A percentile compares a stretch with the other conserved stretches of the same genome.
These are phyloP conservation scores for Heteractis magnifica DNA, from an alignment of 92 coral and sea anemone genomes.

Conservation along the genomic window DNA sequence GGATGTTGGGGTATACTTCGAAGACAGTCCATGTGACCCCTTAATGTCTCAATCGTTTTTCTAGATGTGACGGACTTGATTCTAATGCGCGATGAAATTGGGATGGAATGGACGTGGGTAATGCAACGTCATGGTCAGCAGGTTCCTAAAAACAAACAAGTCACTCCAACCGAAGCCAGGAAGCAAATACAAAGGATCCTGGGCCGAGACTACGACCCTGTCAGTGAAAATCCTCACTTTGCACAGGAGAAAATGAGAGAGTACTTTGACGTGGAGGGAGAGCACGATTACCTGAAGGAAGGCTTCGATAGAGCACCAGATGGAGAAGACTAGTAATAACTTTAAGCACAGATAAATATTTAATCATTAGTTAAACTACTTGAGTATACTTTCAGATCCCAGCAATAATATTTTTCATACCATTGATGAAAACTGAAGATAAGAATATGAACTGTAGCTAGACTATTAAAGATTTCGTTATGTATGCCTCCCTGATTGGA, in stretches of 20 bases:
- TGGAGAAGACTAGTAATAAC: constrained; percentile 24
- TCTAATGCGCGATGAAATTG: constrained; percentile 48
- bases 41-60: background rate
- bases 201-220: constrained; percentile 47
- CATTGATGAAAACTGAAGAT: too few relatives aligned
- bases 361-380: background rate
- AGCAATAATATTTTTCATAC: too few relatives aligned
- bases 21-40: background rate
- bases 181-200: constrained; percentile 35
- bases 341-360: background rate
- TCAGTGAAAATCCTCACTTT: constrained; percentile 43
- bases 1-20: too few relatives aligned
- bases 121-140: constrained; percentile 31
- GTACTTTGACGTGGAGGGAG: constrained; percentile 21
- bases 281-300: constrained; percentile 33
- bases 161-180: constrained; percentile 44
- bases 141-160: constrained; percentile 36
- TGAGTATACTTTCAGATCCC: background rate
- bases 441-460: too few relatives aligned
- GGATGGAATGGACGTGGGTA: constrained; percentile 47
- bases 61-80: constrained; percentile 35
- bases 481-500: too few relatives aligned
- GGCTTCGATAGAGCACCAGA: constrained; percentile 23
- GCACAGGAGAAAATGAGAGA: constrained; percentile 53
- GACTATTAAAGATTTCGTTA: too few relatives aligned